Percentiles rank a stretch among this genome's conserved stretches.
Evolutionary conservation across 2,113 vertebrate species (phyloP).

Genomic region (Aegotheles bennettii): DNA sequence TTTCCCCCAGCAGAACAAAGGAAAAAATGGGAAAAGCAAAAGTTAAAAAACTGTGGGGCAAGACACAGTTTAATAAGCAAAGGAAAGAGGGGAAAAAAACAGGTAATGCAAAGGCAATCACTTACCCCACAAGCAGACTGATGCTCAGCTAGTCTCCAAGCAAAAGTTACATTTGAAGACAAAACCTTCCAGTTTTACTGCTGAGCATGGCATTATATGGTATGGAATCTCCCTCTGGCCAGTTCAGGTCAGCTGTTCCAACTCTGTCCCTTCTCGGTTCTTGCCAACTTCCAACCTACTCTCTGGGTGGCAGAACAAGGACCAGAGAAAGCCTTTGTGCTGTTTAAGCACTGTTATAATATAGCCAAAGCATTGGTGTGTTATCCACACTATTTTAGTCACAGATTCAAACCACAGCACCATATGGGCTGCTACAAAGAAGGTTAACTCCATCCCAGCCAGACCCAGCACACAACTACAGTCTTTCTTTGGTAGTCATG

Average conservation of each 20-base stretch:
- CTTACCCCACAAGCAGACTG: neutral
- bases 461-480: neutral
- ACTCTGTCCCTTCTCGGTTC: neutral
- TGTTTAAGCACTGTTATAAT: neutral
- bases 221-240: neutral
- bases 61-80: neutral
- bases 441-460: neutral
- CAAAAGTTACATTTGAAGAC: neutral
- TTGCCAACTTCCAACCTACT: neutral
- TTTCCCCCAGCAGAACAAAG: neutral
- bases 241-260: neutral
- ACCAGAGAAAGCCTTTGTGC: neutral
- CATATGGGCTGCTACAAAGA: neutral
- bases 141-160: neutral
- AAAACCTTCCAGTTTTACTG: neutral
- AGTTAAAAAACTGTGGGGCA: neutral
- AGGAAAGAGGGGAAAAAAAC: fast-evolving
- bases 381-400: neutral
- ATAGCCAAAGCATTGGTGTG: neutral
- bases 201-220: neutral
- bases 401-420: neutral
- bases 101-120: neutral
- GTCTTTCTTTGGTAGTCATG: neutral
- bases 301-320: neutral
- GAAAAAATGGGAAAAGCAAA: neutral